Conservation (phyloP, 1,140 invertebrate genomes). For the Pogonomyrmex barbatus region DNA sequence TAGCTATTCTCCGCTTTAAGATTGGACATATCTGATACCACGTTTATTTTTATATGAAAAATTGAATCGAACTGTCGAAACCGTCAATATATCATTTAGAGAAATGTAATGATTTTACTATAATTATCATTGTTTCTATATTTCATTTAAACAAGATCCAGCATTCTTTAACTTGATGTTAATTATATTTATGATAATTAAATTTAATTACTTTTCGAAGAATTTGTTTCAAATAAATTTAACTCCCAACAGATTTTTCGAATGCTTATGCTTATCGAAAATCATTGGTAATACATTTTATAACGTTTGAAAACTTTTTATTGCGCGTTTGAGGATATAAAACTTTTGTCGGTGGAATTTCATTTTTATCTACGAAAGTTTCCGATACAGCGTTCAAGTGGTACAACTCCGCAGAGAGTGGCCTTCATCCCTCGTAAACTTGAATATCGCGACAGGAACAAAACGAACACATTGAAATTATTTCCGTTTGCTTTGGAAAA, state of each 20-base stretch:
- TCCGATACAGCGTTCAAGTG: slow-evolving; percentile 8
- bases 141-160: neutral
- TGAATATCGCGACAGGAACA: slow-evolving; percentile 20
- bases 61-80: neutral
- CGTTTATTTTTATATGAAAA: slow-evolving; percentile 22
- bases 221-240: neutral
- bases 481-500: slow-evolving; percentile 29
- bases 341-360: slow-evolving; percentile 54
- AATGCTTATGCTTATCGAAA: neutral
- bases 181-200: slow-evolving; percentile 10
- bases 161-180: neutral
- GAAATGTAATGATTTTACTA: too few species aligned
- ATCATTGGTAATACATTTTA: slow-evolving; percentile 29
- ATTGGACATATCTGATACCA: neutral
- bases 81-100: neutral
- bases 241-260: neutral
- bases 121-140: too few species aligned
- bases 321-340: slow-evolving; percentile 26
- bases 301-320: slow-evolving; percentile 42
- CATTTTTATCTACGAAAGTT: slow-evolving; percentile 50
- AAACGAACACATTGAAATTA: slow-evolving; percentile 35
- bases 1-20: slow-evolving; percentile 24
- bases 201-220: neutral
- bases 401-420: slow-evolving; percentile 25
- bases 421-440: slow-evolving; percentile 22